These are phyloP conservation scores for Serinus canaria DNA, from an alignment of 2,113 vertebrate genomes.

Conservation along the genomic window DNA sequence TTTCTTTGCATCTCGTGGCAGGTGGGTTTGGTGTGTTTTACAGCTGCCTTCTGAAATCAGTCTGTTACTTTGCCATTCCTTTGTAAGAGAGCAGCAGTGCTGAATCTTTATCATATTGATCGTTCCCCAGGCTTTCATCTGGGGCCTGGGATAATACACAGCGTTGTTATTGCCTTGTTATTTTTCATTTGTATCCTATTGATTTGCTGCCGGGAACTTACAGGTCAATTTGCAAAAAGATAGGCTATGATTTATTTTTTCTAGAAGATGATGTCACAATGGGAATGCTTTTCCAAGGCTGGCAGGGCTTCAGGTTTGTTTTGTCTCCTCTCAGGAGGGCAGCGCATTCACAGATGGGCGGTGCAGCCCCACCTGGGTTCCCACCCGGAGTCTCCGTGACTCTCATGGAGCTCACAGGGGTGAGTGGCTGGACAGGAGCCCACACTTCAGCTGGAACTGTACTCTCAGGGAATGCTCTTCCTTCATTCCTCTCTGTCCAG, in stretches of 20 bases:
- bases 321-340: not conserved
- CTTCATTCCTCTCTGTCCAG: not conserved
- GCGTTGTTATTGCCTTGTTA: conserved; percentile 65
- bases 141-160: conserved; percentile 37
- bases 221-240: conserved; percentile 67
- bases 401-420: not conserved
- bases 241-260: conserved; percentile 49
- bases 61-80: conserved; percentile 13
- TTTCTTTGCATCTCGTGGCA: not conserved
- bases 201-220: conserved; percentile 69
- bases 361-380: not conserved
- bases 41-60: conserved; percentile 23
- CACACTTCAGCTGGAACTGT: not conserved
- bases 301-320: not conserved
- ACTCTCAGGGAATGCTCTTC: not conserved
- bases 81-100: not conserved
- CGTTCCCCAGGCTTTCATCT: conserved; percentile 20
- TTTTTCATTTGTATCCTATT: conserved; percentile 68
- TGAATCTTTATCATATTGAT: conserved; percentile 59
- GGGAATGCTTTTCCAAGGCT: conserved; percentile 23
- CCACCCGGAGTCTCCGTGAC: not conserved
- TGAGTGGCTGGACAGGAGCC: not conserved
- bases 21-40: not conserved
- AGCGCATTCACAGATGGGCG: not conserved
- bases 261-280: conserved; percentile 10